phyloP scores from a whole-genome alignment of 1,140 invertebrate species.

The Samia ricini region DNA sequence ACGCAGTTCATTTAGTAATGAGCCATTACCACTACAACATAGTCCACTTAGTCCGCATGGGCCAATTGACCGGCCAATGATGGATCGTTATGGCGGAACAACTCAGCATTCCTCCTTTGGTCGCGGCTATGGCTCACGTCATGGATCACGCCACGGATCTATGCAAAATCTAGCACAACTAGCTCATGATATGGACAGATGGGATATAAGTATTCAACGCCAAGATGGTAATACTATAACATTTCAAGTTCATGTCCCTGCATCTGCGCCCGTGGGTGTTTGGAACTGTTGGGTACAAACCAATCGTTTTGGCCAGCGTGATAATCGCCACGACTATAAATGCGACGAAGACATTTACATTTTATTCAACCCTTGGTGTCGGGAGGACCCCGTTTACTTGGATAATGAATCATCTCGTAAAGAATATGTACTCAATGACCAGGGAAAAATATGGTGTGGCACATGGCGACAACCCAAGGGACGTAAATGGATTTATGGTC shows the following conservation, averaged over 20 bases:
- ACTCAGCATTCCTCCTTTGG: slow-evolving; percentile 57
- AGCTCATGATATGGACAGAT: slow-evolving; percentile 77
- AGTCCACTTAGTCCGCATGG: slow-evolving; percentile 72
- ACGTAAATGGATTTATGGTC: slow-evolving; percentile 86
- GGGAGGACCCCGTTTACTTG: slow-evolving; percentile 84
- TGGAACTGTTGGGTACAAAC: slow-evolving; percentile 84
- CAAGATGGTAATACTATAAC: slow-evolving; percentile 80
- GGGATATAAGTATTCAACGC: slow-evolving; percentile 80
- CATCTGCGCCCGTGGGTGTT: slow-evolving; percentile 81
- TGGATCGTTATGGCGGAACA: slow-evolving; percentile 60
- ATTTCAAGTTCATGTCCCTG: slow-evolving; percentile 80
- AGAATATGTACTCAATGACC: slow-evolving; percentile 87
- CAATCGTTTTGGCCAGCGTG: slow-evolving; percentile 74
- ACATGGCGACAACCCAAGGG: slow-evolving; percentile 81
- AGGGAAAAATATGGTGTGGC: slow-evolving; percentile 88
- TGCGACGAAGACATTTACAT: slow-evolving; percentile 83
- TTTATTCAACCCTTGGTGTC: slow-evolving; percentile 91
- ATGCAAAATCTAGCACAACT: slow-evolving; percentile 72
- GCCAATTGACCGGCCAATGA: slow-evolving; percentile 58
- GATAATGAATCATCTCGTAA: slow-evolving; percentile 80
- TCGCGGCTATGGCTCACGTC: slow-evolving; percentile 58
- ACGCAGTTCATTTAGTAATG: slow-evolving; percentile 72
- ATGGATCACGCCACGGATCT: slow-evolving; percentile 65
- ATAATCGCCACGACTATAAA: slow-evolving; percentile 77
- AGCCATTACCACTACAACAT: slow-evolving; percentile 62